Percentiles rank a stretch among this genome's conserved stretches.
These are phyloP conservation scores for Pseudomyrmex sp. DNA, from an alignment of 1,140 invertebrate species.

Conservation along the genomic window DNA sequence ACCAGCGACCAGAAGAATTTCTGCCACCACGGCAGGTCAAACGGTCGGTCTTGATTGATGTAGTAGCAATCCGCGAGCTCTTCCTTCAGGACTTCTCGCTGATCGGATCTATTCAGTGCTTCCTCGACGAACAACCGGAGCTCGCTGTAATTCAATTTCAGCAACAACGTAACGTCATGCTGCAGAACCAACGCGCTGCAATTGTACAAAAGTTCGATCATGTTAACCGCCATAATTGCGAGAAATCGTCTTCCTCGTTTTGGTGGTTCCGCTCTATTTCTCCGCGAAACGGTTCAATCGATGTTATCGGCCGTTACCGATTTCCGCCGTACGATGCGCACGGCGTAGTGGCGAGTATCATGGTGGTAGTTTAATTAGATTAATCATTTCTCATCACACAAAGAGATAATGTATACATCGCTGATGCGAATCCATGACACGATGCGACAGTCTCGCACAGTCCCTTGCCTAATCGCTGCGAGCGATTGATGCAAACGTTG, in stretches of 20 bases:
- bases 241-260: not conserved
- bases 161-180: constrained; percentile 65
- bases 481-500: not conserved
- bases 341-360: constrained; percentile 13
- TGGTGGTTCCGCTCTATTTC: not conserved
- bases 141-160: constrained; percentile 71
- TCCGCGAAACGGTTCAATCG: constrained; percentile 35
- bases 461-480: not conserved
- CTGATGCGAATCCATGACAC: not conserved
- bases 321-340: not conserved
- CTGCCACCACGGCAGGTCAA: constrained; percentile 86
- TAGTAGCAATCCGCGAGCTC: constrained; percentile 76
- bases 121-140: constrained; percentile 65
- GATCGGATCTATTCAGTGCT: constrained; percentile 63
- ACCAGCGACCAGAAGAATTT: constrained; percentile 90
- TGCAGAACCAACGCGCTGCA: constrained; percentile 73
- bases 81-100: constrained; percentile 64
- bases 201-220: constrained; percentile 71
- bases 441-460: not conserved
- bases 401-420: not conserved
- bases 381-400: not conserved
- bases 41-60: constrained; percentile 74
- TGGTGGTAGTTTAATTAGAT: not conserved
- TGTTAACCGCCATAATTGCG: constrained; percentile 70
- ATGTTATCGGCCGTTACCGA: constrained; percentile 23